phyloP scores from a whole-genome alignment of 1,140 invertebrate genomes.

The Ceratina calcarata region DNA sequence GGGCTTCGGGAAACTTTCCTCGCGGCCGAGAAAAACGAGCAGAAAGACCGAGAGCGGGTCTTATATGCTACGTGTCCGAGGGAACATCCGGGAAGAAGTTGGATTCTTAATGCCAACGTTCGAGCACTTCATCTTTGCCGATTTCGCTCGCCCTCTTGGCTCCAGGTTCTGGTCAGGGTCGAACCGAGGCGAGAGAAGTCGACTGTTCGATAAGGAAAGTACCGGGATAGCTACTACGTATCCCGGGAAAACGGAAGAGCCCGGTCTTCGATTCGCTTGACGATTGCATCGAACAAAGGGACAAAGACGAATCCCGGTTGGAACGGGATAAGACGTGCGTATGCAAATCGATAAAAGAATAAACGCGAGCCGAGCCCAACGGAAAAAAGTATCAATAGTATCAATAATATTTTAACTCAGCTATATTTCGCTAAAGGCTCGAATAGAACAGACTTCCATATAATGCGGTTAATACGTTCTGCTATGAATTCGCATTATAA shows the following conservation, averaged over 20 bases:
- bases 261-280: constrained; percentile 3
- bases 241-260: background rate
- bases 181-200: background rate
- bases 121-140: constrained; percentile 58
- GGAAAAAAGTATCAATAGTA: background rate
- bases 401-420: background rate
- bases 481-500: too few species aligned
- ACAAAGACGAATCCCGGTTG: constrained; percentile 7
- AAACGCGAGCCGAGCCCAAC: too few species aligned
- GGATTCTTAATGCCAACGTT: constrained; percentile 57
- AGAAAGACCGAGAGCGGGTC: constrained; percentile 11
- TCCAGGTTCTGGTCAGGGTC: constrained; percentile 18
- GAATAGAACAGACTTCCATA: too few species aligned
- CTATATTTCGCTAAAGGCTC: background rate
- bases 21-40: constrained; percentile 47
- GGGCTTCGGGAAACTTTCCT: constrained; percentile 43
- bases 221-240: constrained; percentile 9
- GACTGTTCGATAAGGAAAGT: background rate
- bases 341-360: constrained; percentile 11
- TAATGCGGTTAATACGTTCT: too few species aligned
- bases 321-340: constrained; percentile 10
- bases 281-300: constrained; percentile 4
- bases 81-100: constrained; percentile 53
- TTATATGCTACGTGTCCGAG: constrained; percentile 53
- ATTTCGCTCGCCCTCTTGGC: constrained; percentile 2